These are phyloP conservation scores for Perccottus glenii DNA, from an alignment of 2,113 vertebrate species.

Conservation along the genomic window DNA sequence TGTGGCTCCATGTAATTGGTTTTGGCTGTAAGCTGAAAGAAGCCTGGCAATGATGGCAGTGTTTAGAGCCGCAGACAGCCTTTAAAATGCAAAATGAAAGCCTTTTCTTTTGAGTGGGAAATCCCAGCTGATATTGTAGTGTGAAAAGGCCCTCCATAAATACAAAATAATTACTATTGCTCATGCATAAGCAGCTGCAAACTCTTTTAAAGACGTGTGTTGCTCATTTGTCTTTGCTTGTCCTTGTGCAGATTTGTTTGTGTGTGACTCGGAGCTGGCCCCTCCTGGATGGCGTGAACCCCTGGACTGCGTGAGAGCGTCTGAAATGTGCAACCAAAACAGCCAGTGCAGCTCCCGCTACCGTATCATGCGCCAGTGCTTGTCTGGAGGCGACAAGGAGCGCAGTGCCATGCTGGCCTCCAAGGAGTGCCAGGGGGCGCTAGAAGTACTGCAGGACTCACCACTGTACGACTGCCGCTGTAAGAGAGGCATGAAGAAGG, in stretches of 20 bases:
- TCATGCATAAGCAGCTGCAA: not conserved
- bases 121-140: not conserved
- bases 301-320: slow-evolving; percentile 92
- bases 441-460: slow-evolving; percentile 93
- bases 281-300: slow-evolving; percentile 84
- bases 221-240: slow-evolving; percentile 4
- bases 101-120: slow-evolving; percentile 3
- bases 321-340: slow-evolving; percentile 90
- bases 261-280: slow-evolving; percentile 72
- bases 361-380: slow-evolving; percentile 93
- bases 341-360: slow-evolving; percentile 91
- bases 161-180: slow-evolving; percentile 3
- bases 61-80: not conserved
- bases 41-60: slow-evolving; percentile 11
- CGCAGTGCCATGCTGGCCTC: slow-evolving; percentile 91
- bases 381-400: slow-evolving; percentile 88
- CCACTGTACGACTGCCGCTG: slow-evolving; percentile 91
- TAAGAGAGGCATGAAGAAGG: slow-evolving; percentile 93
- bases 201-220: not conserved
- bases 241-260: slow-evolving; percentile 76
- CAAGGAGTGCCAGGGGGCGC: slow-evolving; percentile 90
- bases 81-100: slow-evolving; percentile 3
- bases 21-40: slow-evolving; percentile 14
- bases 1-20: slow-evolving; percentile 5
- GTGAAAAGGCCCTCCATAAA: not conserved